Evolutionary conservation across 2,888 invertebrate species (phyloP), one percentile per base, ranked within the genome.

Genomic region (Neuroscelio doddi): DNA sequence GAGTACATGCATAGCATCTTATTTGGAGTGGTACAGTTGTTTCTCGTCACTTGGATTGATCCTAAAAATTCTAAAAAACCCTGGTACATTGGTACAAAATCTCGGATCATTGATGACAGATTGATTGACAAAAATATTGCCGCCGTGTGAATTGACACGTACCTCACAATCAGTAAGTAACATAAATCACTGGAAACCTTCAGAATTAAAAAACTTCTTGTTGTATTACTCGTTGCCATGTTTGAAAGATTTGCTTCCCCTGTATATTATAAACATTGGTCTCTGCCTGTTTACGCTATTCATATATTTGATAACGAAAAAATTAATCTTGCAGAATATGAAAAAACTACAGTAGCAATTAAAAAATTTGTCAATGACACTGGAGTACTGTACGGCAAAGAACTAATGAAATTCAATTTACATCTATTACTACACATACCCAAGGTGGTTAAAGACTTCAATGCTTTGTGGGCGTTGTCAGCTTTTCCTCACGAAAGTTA

Each of bases 1-100:
- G 65, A 70, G n/a, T 68, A 63, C 10, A 61, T 68, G 64, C 66
- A 68, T 9, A 27, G 32, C 12, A 56, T 64, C 8, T 30, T 65
- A 14, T 27, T 58, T 10, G 70, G 63, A 3, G 63, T 68, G 14
- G 47, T 46, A 8, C 57, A 63, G 50, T 30, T 64, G 4, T 62
- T 67, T 24, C 9, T 56, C 0, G 21, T 4, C 7, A 12, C 32
- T 9, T 59, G 58, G 50, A 44, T 67, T 26, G 56, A 63, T 46
- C 17, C 38, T 1, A 39, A 17, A 36, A 55, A 50, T 29, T 15
- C 32, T 10, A 9, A 26, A 3, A 17, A 50, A 14, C 10, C 14
- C 10, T 62, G 26, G 36, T 62, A 50, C 16, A 8, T 62, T 7
- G 58, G 57, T 36, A 30, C 7, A 9, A 39, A 41, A 21, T 4